Evolutionary conservation across 1,140 invertebrate genomes (phyloP), one percentile per base, ranked within the genome.

Genomic region (Zaprionus inermis): DNA sequence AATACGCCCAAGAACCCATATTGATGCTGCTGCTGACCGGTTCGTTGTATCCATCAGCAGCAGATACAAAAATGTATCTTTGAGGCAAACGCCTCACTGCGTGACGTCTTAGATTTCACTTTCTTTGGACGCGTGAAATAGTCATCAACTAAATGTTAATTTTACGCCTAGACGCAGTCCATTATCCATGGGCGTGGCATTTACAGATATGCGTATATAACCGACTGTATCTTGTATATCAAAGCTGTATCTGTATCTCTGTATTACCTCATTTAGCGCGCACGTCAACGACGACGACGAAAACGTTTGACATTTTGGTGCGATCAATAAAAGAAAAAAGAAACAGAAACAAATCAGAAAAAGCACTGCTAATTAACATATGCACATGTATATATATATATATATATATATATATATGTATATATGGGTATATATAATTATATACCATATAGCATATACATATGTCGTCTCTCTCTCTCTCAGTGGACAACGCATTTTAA

Each of bases 261-360:
- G 46, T 89, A 89, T 89, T 89, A 89, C 84, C 85, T 89, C 84
- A 89, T 84, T 84, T 80, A 70, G 63, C 51, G 71, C 61, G 60
- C 74, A 57, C 65, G 71, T 58, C 70, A 56, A 66, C 69, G 20
- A 34, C 55, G 41, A 32, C 54, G 71, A 81, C 44, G 44, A 89
- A 89, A 89, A 84, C 84, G 84, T 89, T 89, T 89, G 84, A 89
- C 84, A 89, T 89, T 89, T 89, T 90, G 71, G 85, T 86, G 84
- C 75, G 85, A 78, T 76, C 85, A 89, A 89, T 89, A 88, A 89
- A 85, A 83, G 52, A 74, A 59, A 60, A 52, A 49, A 67, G 52
- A 75, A 63, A 64, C 41, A 51, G 60, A 54, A 64, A 52, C 10
- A 30, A 59, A 18, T 46, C 16, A 63, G 64, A 77, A 81, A 72